A percentile compares a stretch with the other conserved stretches of the same genome.
Evolutionary conservation across 2,888 invertebrate genomes (phyloP).

Genomic region (Luperina testacea): DNA sequence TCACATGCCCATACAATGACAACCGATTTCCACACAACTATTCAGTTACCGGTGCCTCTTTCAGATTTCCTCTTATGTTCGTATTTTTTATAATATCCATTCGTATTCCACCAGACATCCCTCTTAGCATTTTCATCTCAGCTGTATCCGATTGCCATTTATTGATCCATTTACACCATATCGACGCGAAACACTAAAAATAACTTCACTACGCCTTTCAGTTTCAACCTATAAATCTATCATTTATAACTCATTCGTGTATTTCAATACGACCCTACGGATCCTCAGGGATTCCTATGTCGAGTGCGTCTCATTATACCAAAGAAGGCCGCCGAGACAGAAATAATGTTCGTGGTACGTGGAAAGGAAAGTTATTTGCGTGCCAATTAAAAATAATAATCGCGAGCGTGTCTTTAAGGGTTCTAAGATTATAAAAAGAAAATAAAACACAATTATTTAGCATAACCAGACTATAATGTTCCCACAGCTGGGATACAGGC

Average conservation of each 20-base stretch:
- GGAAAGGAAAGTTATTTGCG: background rate
- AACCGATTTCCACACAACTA: background rate
- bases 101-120: background rate
- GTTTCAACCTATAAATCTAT: conserved; percentile 33
- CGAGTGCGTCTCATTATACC: conserved; percentile 38
- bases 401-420: background rate
- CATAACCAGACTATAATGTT: no score
- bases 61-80: background rate
- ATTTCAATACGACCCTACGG: conserved; percentile 38
- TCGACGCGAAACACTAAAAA: conserved; percentile 23
- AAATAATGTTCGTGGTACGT: background rate
- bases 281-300: conserved; percentile 22
- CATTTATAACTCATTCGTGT: conserved; percentile 32
- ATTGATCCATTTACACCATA: background rate
- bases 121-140: background rate
- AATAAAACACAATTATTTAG: background rate
- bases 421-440: background rate
- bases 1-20: background rate
- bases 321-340: background rate
- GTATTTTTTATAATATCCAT: background rate
- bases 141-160: background rate
- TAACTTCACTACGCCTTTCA: conserved; percentile 13
- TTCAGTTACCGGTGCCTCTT: background rate
- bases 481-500: no score
- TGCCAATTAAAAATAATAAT: conserved; percentile 25